Conservation (phyloP, 1,140 invertebrate species). For the Hetaerina americana region DNA sequence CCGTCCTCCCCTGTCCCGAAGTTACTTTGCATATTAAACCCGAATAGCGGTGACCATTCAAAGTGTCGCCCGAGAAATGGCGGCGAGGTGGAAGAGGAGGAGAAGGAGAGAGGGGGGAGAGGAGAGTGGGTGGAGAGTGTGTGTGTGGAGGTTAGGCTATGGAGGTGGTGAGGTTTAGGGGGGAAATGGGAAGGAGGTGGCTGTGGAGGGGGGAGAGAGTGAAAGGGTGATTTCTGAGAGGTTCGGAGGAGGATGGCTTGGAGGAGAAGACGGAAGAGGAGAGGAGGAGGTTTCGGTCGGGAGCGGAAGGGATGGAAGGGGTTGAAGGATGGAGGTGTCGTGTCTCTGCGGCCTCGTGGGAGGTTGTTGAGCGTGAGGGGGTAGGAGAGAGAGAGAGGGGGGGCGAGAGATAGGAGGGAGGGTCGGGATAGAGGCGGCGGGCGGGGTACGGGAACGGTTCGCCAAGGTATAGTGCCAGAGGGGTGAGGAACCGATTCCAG, state of each 20-base stretch:
- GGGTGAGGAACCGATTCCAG: too few relatives aligned
- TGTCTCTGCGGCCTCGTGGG: not conserved
- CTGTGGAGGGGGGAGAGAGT: not conserved
- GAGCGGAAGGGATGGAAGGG: too few relatives aligned
- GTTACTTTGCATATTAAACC: not conserved
- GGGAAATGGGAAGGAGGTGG: not conserved
- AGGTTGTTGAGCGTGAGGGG: not conserved
- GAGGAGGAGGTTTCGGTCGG: not conserved
- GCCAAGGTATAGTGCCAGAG: too few relatives aligned
- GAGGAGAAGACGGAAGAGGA: too few relatives aligned
- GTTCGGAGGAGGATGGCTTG: not conserved
- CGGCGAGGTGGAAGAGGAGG: not conserved
- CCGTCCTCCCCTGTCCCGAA: not conserved
- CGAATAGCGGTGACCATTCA: not conserved
- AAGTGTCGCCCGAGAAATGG: not conserved
- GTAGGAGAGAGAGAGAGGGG: not conserved
- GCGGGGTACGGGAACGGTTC: not conserved
- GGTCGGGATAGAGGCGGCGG: not conserved
- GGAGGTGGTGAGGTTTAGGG: not conserved
- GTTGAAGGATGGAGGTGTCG: not conserved
- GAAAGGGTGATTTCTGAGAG: too few relatives aligned
- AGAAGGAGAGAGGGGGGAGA: not conserved
- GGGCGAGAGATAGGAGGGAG: not conserved
- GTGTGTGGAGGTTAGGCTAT: too few relatives aligned
- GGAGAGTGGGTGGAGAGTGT: not conserved